Percentiles rank a stretch among this genome's conserved stretches.
These are phyloP conservation scores for Cybosia mesomella DNA, from an alignment of 2,888 invertebrate genomes.

Conservation along the genomic window DNA sequence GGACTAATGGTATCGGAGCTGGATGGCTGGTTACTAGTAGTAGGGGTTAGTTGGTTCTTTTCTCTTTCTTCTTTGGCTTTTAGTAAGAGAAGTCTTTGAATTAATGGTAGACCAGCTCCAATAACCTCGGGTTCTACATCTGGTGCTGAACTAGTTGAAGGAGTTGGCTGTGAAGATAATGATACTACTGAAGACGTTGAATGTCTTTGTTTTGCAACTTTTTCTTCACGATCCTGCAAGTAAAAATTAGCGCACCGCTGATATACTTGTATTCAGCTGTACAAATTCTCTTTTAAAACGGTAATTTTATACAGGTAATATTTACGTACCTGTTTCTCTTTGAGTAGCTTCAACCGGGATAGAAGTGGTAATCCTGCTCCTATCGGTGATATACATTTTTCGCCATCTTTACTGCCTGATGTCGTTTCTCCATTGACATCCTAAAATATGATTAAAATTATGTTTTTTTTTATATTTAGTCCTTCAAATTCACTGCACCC, in stretches of 20 bases:
- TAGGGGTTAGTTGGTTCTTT: slow-evolving; percentile 78
- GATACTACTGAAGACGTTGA: slow-evolving; percentile 74
- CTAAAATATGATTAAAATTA: slow-evolving; percentile 57
- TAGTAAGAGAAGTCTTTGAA: slow-evolving; percentile 91
- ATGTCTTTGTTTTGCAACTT: slow-evolving; percentile 80
- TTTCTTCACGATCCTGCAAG: slow-evolving; percentile 83
- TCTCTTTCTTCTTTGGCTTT: slow-evolving; percentile 92
- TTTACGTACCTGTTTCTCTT: slow-evolving; percentile 91
- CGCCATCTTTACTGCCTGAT: slow-evolving; percentile 83
- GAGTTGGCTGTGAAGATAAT: slow-evolving; percentile 85
- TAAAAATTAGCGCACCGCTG: not conserved
- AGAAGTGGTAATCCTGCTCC: slow-evolving; percentile 94
- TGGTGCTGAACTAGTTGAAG: slow-evolving; percentile 88
- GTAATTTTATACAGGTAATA: not conserved
- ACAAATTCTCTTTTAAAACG: not conserved
- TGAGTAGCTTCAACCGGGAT: slow-evolving; percentile 92
- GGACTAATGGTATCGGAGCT: slow-evolving; percentile 85
- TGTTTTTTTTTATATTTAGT: no score
- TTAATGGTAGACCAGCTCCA: slow-evolving; percentile 90
- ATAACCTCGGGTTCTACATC: slow-evolving; percentile 88
- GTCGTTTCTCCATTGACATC: slow-evolving; percentile 78
- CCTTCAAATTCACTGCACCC: no score
- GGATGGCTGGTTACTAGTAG: slow-evolving; percentile 80
- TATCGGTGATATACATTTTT: slow-evolving; percentile 90
- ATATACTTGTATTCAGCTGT: not conserved